Percentiles rank a stretch among this genome's conserved stretches.
phyloP scores from a whole-genome alignment of 1,140 invertebrate species.

The Procambarus virginalis region DNA sequence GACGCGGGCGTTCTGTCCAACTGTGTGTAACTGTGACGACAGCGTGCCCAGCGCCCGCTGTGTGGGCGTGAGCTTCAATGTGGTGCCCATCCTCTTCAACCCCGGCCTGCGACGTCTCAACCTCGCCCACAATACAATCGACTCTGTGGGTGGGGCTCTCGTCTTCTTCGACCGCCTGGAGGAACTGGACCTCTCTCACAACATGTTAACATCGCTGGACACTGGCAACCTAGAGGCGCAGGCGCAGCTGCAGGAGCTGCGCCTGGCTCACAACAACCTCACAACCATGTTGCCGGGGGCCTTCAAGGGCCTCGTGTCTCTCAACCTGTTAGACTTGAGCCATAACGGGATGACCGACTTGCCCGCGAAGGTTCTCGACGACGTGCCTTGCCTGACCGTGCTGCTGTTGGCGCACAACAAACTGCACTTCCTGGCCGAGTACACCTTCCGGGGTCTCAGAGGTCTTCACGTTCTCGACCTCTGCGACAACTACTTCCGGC shows the following conservation, averaged over 20 bases:
- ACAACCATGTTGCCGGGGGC: constrained; percentile 36
- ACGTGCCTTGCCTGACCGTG: constrained; percentile 51
- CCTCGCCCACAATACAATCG: constrained; percentile 85
- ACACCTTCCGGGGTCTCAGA: constrained; percentile 56
- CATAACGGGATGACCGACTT: constrained; percentile 58
- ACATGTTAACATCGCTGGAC: constrained; percentile 80
- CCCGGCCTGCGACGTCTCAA: constrained; percentile 84
- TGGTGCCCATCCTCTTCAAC: constrained; percentile 90
- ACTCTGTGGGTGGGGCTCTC: constrained; percentile 71
- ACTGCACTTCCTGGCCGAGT: constrained; percentile 42
- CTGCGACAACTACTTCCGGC: constrained; percentile 66
- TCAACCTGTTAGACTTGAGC: constrained; percentile 56
- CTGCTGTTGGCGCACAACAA: constrained; percentile 62
- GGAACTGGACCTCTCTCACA: constrained; percentile 72
- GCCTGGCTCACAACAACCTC: constrained; percentile 65
- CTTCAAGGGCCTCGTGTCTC: constrained; percentile 53
- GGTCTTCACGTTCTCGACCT: constrained; percentile 61
- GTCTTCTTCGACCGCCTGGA: constrained; percentile 72
- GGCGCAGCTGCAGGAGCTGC: constrained; percentile 73
- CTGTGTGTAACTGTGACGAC: constrained; percentile 87
- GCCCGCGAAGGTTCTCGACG: constrained; percentile 38
- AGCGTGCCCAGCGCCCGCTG: constrained; percentile 83
- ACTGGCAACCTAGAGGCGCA: constrained; percentile 86
- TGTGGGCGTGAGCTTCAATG: constrained; percentile 83
- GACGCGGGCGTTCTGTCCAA: constrained; percentile 82